These are phyloP conservation scores for Aplocera efformata DNA, from an alignment of 2,888 invertebrate species.

Conservation along the genomic window DNA sequence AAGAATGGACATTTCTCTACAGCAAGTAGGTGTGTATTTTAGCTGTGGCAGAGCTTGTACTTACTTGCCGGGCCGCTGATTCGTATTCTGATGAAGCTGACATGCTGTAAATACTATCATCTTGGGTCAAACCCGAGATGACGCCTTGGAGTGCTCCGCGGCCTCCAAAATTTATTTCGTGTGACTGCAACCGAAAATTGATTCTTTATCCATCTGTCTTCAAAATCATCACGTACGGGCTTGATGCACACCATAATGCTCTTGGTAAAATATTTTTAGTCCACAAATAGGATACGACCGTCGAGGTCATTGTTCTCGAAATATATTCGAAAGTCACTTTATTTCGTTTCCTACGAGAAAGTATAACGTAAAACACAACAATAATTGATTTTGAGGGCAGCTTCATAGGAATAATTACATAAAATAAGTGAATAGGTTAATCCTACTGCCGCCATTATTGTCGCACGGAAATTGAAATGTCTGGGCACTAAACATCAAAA, in stretches of 20 bases:
- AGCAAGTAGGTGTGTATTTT: conserved; percentile 4
- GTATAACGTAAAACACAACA: conserved; percentile 55
- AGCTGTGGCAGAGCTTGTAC: conserved; percentile 36
- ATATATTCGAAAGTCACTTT: conserved; percentile 61
- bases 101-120: conserved; percentile 78
- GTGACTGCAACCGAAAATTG: conserved; percentile 77
- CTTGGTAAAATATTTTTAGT: conserved; percentile 73
- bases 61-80: conserved; percentile 77
- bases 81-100: conserved; percentile 77
- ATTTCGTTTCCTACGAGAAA: conserved; percentile 60
- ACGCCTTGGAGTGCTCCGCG: conserved; percentile 69
- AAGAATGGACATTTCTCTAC: conserved; percentile 16
- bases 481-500: conserved; percentile 72
- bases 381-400: conserved; percentile 39
- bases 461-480: conserved; percentile 76
- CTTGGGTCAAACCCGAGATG: conserved; percentile 79
- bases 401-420: conserved; percentile 42
- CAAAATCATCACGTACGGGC: conserved; percentile 50
- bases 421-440: conserved; percentile 74
- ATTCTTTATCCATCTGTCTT: conserved; percentile 64
- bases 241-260: conserved; percentile 60
- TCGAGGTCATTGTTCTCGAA: conserved; percentile 75
- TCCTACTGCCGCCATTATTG: conserved; percentile 79
- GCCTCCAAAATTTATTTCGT: conserved; percentile 72
- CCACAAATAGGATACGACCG: conserved; percentile 69